A percentile compares a stretch with the other conserved stretches of the same genome.
Conservation (phyloP, 35 echinoderm and acorn worm genomes). For the Heliocidaris tuberculata region DNA sequence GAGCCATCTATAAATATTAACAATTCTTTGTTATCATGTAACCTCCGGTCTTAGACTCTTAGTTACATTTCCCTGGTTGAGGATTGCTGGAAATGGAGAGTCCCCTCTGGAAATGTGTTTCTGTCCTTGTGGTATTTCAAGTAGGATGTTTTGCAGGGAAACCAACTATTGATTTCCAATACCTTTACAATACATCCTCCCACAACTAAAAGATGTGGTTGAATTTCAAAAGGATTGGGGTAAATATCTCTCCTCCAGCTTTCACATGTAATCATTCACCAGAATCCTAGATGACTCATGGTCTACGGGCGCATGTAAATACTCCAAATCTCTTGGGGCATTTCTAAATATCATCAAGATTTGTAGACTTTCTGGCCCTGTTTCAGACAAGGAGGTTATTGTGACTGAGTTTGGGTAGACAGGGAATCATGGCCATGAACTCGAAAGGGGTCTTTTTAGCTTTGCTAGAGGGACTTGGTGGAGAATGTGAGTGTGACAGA, state of each 20-base stretch:
- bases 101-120: too few relatives aligned
- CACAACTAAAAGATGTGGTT: not conserved
- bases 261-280: not conserved
- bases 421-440: not conserved
- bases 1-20: too few relatives aligned
- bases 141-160: not conserved
- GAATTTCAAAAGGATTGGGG: not conserved
- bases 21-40: too few relatives aligned
- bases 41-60: too few relatives aligned
- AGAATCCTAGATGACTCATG: not conserved
- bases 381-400: not conserved
- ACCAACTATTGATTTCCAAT: not conserved
- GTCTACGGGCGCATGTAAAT: not conserved
- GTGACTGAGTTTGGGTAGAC: not conserved
- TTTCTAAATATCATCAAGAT: slow-evolving; percentile 19
- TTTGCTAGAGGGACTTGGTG: too few relatives aligned
- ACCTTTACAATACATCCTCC: not conserved
- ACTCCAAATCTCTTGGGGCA: not conserved
- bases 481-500: not conserved
- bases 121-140: too few relatives aligned
- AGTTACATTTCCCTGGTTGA: too few relatives aligned
- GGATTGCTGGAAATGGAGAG: too few relatives aligned
- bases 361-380: not conserved
- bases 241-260: not conserved
- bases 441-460: not conserved